These are phyloP conservation scores for Arizona elegans DNA, from an alignment of 2,113 vertebrate genomes.

Conservation along the genomic window DNA sequence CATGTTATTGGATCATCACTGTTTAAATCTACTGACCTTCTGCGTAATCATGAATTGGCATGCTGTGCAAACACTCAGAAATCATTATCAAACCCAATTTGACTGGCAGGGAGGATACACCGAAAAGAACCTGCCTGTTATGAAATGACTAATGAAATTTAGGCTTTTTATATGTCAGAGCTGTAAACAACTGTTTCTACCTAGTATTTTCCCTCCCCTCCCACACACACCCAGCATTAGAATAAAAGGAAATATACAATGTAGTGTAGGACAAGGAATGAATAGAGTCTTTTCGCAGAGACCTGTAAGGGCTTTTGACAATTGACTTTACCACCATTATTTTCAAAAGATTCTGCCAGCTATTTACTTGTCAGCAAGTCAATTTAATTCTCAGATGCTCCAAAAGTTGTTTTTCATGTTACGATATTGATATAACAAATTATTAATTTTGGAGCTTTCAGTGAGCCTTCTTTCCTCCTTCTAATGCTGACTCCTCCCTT, in stretches of 20 bases:
- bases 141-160: constrained; percentile 58
- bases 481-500: background rate
- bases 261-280: constrained; percentile 43
- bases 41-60: constrained; percentile 45
- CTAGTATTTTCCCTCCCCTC: background rate
- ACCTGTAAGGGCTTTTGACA: constrained; percentile 58
- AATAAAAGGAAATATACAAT: constrained; percentile 52
- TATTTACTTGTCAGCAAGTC: constrained; percentile 63
- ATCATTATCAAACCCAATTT: constrained; percentile 59
- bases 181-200: constrained; percentile 49
- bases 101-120: constrained; percentile 35
- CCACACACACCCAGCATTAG: background rate
- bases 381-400: constrained; percentile 58
- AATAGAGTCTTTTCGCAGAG: constrained; percentile 51
- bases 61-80: constrained; percentile 51
- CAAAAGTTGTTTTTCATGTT: constrained; percentile 52
- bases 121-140: constrained; percentile 3
- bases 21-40: constrained; percentile 63
- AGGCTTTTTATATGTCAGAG: constrained; percentile 52
- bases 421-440: constrained; percentile 72
- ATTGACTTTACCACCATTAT: constrained; percentile 56
- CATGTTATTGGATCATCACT: constrained; percentile 40
- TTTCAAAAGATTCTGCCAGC: constrained; percentile 58
- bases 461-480: constrained; percentile 43
- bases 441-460: constrained; percentile 64